A percentile compares a stretch with the other conserved stretches of the same genome.
Evolutionary conservation across 2,888 invertebrate genomes (phyloP).

Genomic region (Machimus atricapillus): DNA sequence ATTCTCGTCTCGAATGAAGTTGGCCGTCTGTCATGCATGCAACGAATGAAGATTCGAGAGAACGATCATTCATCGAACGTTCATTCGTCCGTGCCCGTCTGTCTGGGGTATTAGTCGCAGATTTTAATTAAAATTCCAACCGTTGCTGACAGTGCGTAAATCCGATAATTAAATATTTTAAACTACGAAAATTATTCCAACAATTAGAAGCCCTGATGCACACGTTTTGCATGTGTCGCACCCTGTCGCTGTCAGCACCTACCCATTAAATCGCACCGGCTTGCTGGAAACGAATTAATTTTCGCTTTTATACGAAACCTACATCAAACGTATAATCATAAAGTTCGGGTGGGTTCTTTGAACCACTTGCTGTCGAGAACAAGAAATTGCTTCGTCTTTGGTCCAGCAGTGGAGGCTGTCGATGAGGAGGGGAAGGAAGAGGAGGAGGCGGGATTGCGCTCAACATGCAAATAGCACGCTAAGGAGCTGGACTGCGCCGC

Average conservation of each 20-base stretch:
- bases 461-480: not conserved
- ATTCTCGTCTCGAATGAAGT: too few relatives aligned
- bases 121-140: slow-evolving; percentile 27
- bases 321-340: slow-evolving; percentile 25
- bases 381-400: not conserved
- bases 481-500: not conserved
- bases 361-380: not conserved
- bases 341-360: slow-evolving; percentile 27
- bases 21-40: too few relatives aligned
- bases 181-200: slow-evolving; percentile 11
- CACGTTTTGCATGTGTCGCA: not conserved
- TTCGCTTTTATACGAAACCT: slow-evolving; percentile 1
- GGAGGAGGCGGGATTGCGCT: not conserved
- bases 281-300: not conserved
- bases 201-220: not conserved
- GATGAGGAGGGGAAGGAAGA: too few relatives aligned
- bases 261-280: not conserved
- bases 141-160: not conserved
- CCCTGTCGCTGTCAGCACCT: not conserved
- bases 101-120: too few relatives aligned
- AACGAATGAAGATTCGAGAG: too few relatives aligned
- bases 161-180: slow-evolving; percentile 13
- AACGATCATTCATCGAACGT: too few relatives aligned
- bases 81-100: too few relatives aligned
- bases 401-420: not conserved